Evolutionary conservation across 2,888 invertebrate genomes (phyloP).

Genomic region (Tigriopus californicus): DNA sequence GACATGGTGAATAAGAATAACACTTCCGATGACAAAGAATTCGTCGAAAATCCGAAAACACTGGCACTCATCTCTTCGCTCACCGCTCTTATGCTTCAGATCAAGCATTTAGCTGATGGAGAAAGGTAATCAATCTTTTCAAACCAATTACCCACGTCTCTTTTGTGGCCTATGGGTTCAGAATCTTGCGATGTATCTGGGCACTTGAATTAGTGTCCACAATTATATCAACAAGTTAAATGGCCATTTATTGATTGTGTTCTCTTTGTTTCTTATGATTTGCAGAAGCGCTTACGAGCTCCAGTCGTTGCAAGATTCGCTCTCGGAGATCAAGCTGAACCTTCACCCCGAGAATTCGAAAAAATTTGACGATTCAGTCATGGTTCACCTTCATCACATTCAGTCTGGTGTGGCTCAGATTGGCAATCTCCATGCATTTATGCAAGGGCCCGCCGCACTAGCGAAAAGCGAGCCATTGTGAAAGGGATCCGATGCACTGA

Average conservation of each 20-base stretch:
- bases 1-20: conserved; percentile 56
- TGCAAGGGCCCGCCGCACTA: background rate
- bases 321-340: conserved; percentile 67
- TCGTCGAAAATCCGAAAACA: conserved; percentile 33
- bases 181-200: no score
- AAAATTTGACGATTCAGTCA: conserved; percentile 67
- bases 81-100: conserved; percentile 71
- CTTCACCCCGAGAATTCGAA: conserved; percentile 52
- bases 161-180: no score
- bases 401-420: conserved; percentile 44
- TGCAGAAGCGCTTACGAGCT: conserved; percentile 64
- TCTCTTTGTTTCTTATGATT: conserved; percentile 6
- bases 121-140: conserved; percentile 5
- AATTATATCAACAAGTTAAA: no score
- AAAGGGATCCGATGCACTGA: no score
- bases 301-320: conserved; percentile 70
- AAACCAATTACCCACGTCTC: background rate
- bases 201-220: no score
- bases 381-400: conserved; percentile 75
- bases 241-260: background rate
- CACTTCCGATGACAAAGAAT: conserved; percentile 33
- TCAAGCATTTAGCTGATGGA: conserved; percentile 33
- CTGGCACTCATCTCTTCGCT: conserved; percentile 64
- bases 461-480: no score
- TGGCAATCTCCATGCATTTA: conserved; percentile 30